These are phyloP conservation scores for Phoeniculus purpureus DNA, from an alignment of 2,797 vertebrate species.

Conservation along the genomic window DNA sequence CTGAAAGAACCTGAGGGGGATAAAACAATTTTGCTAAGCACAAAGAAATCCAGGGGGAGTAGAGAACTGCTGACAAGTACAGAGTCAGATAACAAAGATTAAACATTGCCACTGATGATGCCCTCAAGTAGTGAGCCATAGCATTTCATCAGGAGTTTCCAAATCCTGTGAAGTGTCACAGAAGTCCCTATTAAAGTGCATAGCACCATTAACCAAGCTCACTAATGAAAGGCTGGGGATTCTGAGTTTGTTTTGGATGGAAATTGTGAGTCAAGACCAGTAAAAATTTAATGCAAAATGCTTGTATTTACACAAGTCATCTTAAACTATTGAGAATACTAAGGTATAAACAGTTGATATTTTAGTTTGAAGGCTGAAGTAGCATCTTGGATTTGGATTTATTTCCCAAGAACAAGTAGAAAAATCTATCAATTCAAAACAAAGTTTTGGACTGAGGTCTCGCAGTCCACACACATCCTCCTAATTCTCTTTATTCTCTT, in stretches of 20 bases:
- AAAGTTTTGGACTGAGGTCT: background rate
- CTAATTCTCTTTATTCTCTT: background rate
- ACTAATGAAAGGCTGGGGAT: background rate
- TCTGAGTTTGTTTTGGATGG: background rate
- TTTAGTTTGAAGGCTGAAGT: background rate
- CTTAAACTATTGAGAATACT: background rate
- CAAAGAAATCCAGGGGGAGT: background rate
- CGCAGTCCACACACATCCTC: background rate
- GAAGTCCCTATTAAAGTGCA: background rate
- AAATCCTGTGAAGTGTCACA: background rate
- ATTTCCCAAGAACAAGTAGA: background rate
- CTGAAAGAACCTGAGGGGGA: background rate
- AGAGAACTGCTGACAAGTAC: background rate
- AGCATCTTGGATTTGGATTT: background rate
- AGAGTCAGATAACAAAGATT: background rate
- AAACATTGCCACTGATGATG: background rate
- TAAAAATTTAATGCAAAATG: background rate
- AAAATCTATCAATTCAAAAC: background rate
- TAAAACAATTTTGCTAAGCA: conserved; percentile 2
- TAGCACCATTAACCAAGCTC: background rate
- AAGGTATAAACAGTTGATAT: background rate
- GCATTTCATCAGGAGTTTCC: background rate
- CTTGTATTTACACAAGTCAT: background rate
- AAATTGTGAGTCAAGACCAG: background rate
- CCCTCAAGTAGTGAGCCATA: background rate